Evolutionary conservation across 2,113 vertebrate species (phyloP), one percentile per base, ranked within the genome.

Genomic region (Lamprologus sp.): DNA sequence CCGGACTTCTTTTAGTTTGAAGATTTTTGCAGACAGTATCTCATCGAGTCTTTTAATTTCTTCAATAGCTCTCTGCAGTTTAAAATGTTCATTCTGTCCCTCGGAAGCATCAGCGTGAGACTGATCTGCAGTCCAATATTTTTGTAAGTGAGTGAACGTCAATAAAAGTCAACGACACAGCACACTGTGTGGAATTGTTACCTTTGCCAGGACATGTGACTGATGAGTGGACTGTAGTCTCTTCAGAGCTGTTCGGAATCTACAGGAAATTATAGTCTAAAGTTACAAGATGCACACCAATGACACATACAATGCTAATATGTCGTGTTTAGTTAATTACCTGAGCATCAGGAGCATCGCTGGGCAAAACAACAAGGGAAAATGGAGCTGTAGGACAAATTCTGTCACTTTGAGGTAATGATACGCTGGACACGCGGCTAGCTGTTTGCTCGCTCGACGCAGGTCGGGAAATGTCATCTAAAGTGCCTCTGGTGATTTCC

Each of bases 31-130:
- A 91, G 92, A 89, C 89, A 99, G 85, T 86, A 98, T 94, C 88
- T 93, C 93, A 91, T 99, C 98, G 53, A 99, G 96, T 88, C 87
- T 95, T 86, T 94, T 96, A 96, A 98, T 98, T 94, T 97, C 97
- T 86, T 93, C 89, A 58, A 97, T 83, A 70, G 97, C 97, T 87
- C 90, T 93, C 90, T 95, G 94, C 81, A 98, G 93, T 17, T 95
- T 87, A 70, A 83, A 83, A 90, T 97, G 94, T 87, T 88, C 86
- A 49, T 84, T 88, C 73, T 94, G 93, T 45, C 94, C 90, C 86
- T 96, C 91, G 4, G 45, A 82, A 84, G 81, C 55, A 80, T 95
- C 92, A 84, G 5, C 21, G 56, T 88, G 77, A 49, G 19, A 82
- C 9, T 60, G 40, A 77, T 31, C 93, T 92, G 13, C 58, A 9